Evolutionary conservation across 2,888 invertebrate genomes (phyloP).

Genomic region (Linyphia triangularis): DNA sequence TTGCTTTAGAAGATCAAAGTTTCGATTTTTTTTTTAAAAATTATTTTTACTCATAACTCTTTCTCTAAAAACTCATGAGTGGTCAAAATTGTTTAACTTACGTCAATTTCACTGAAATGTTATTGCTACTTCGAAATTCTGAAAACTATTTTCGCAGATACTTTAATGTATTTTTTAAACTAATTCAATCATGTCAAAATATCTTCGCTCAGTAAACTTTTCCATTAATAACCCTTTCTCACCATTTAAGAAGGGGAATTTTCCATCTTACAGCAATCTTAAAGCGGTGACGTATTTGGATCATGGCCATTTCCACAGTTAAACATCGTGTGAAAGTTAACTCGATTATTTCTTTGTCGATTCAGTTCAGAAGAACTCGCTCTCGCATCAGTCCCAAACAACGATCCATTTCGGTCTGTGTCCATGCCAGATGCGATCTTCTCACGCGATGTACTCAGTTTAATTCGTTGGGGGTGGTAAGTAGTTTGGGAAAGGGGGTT

Average conservation of each 20-base stretch:
- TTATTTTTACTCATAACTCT: no score
- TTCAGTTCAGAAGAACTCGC: no score
- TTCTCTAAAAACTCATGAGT: neutral
- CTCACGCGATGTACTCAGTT: constrained; percentile 19
- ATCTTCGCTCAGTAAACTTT: no score
- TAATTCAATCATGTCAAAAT: no score
- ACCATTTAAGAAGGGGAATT: no score
- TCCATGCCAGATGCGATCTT: constrained; percentile 12
- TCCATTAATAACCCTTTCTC: no score
- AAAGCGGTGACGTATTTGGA: neutral
- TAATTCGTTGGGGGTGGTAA: constrained; percentile 1
- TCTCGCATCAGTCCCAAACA: neutral
- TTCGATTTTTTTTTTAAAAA: neutral
- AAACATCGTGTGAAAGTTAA: neutral
- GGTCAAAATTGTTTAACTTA: neutral
- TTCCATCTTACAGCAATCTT: neutral
- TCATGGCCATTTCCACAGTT: neutral
- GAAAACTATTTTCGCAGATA: no score
- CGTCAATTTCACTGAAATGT: neutral
- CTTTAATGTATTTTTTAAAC: no score
- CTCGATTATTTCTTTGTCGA: neutral
- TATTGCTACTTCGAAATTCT: no score
- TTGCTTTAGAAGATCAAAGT: no score
- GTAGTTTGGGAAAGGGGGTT: neutral
- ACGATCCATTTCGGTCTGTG: neutral